Evolutionary conservation across 2,113 vertebrate genomes (phyloP).

Genomic region (Chloropsis cyanopogon): DNA sequence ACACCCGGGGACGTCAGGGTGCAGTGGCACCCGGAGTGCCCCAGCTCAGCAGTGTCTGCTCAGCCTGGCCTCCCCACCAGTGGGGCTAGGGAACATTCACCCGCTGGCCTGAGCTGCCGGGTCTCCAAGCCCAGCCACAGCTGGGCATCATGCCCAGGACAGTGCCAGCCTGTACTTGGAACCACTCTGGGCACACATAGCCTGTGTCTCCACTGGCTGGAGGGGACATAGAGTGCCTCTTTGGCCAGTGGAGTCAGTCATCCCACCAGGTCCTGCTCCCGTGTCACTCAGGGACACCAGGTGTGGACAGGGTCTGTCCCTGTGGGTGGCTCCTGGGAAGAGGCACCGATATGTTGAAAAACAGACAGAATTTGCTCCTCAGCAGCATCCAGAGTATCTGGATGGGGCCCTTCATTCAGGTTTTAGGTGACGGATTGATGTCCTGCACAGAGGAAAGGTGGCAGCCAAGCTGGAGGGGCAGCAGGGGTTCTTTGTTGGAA

Average conservation of each 20-base stretch:
- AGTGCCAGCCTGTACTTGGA: not conserved
- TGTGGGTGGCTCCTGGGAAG: rapidly evolving
- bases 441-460: not conserved
- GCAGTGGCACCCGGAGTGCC: not conserved
- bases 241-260: rapidly evolving
- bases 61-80: too few species aligned
- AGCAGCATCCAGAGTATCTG: not conserved
- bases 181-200: not conserved
- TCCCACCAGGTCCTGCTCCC: too few species aligned
- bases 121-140: not conserved
- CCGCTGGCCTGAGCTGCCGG: rapidly evolving
- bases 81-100: rapidly evolving
- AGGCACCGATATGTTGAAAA: not conserved
- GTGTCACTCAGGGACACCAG: not conserved
- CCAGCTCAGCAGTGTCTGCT: not conserved
- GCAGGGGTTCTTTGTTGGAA: not conserved
- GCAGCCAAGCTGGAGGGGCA: not conserved
- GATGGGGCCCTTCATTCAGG: not conserved
- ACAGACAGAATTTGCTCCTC: not conserved
- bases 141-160: rapidly evolving
- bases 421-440: not conserved
- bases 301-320: not conserved
- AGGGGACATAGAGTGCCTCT: rapidly evolving
- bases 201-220: not conserved
- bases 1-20: rapidly evolving